Evolutionary conservation across 2,113 vertebrate species (phyloP), one percentile per base, ranked within the genome.

Genomic region (Salvelinus alpinus): DNA sequence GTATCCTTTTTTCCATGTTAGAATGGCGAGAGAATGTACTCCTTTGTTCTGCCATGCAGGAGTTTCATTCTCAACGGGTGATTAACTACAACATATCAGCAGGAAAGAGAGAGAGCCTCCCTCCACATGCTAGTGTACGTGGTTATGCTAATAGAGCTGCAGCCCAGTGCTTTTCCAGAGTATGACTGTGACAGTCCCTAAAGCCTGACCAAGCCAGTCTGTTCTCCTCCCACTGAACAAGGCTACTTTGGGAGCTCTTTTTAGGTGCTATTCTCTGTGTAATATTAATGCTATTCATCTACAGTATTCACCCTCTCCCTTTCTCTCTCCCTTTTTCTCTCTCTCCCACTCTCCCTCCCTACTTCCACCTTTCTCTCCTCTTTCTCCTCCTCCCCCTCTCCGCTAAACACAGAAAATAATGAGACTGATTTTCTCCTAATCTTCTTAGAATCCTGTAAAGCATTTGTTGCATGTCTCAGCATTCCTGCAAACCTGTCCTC

Each of bases 81-180:
- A 27, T 12, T 59, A 22, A 34, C 22, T 59, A 24, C 12, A 48
- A 31, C 60, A 29, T 31, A 57, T 72, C 8, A n/a, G 8, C 59
- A 62, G 59, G 18, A 62, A 24, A 22, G 13, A 54, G 51, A 54
- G 51, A 54, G 5, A 11, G 38, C 38, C 38, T 59, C 12, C 12
- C 2, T 59, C 51, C 1, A 6, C 5, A 60, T 70, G 47, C 71
- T 57, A 65, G 65, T 75, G 34, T 70, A 60, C 38, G 47, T 74
- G 38, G 25, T 72, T 18, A 11, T 44, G 9, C 76, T 78, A 72
- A 74, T 72, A 78, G 75, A 80, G 77, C 60, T 73, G 78, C 38
- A 44, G 0, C 2, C 38, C 38, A 44, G 38, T 44, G 38, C 38
- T 44, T 44, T 44, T 12, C 38, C 38, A 44, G 9, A 44, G 0